phyloP scores from a whole-genome alignment of 2,113 vertebrate genomes.

The Symphodus melops region DNA sequence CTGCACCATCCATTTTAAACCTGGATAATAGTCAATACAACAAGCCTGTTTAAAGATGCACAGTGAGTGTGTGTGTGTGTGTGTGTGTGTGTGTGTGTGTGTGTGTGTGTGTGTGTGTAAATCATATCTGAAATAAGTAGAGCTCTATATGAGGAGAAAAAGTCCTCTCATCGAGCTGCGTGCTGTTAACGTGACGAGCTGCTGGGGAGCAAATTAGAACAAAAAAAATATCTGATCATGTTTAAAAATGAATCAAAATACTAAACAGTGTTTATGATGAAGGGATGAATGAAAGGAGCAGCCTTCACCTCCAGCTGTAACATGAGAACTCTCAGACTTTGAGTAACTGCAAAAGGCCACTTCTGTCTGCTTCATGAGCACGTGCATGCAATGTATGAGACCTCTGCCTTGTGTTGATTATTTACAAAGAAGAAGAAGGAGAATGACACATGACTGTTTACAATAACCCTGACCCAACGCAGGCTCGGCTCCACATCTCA shows the following conservation, averaged over 20 bases:
- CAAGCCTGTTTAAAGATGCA: neutral
- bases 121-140: neutral
- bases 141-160: neutral
- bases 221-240: slow-evolving; percentile 1
- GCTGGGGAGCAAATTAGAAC: slow-evolving; percentile 12
- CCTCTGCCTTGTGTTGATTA: no score
- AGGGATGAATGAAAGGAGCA: neutral
- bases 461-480: neutral
- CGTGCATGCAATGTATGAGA: neutral
- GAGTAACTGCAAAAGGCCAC: neutral
- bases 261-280: slow-evolving; percentile 12
- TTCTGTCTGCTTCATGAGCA: neutral
- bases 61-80: neutral
- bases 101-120: no score
- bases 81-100: no score
- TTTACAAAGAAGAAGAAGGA: no score
- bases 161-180: neutral
- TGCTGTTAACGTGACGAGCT: slow-evolving; percentile 1
- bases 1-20: neutral
- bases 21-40: slow-evolving; percentile 1
- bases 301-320: neutral
- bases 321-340: neutral
- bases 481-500: neutral
- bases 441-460: no score
- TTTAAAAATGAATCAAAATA: neutral